A percentile compares a stretch with the other conserved stretches of the same genome.
Evolutionary conservation across 2,888 invertebrate species (phyloP).

Genomic region (Lysandra coridon): DNA sequence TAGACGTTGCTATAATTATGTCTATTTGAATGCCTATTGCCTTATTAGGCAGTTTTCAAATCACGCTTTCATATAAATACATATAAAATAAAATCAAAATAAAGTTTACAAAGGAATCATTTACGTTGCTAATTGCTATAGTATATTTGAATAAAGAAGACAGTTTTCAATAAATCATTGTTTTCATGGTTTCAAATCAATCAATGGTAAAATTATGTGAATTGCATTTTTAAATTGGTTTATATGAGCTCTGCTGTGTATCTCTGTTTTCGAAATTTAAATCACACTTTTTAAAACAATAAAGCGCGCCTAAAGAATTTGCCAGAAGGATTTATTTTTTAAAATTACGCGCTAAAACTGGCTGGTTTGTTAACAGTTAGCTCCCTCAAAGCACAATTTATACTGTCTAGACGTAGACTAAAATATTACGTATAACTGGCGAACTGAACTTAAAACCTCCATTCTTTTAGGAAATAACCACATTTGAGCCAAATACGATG

Average conservation of each 20-base stretch:
- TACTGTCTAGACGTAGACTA: slow-evolving; percentile 50
- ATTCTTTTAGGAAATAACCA: slow-evolving; percentile 26
- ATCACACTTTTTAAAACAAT: neutral
- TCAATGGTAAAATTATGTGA: no score
- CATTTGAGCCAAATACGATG: slow-evolving; percentile 26
- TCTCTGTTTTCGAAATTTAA: neutral
- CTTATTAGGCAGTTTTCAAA: no score
- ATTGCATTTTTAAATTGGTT: neutral
- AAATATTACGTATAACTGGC: slow-evolving; percentile 45
- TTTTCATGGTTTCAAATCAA: no score
- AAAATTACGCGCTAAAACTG: neutral
- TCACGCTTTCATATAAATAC: no score
- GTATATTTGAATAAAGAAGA: no score
- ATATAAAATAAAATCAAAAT: neutral
- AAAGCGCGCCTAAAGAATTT: slow-evolving; percentile 38
- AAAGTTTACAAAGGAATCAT: neutral
- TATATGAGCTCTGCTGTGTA: no score
- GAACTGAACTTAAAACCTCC: slow-evolving; percentile 35
- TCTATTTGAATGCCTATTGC: no score
- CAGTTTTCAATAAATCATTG: no score
- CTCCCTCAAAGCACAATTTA: slow-evolving; percentile 48
- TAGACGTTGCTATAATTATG: no score
- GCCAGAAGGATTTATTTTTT: neutral
- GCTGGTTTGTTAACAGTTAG: slow-evolving; percentile 46
- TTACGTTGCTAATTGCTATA: neutral